Base-by-base conservation (phyloP, 2,113 vertebrate species). In the Aplodontia rufa region DNA sequence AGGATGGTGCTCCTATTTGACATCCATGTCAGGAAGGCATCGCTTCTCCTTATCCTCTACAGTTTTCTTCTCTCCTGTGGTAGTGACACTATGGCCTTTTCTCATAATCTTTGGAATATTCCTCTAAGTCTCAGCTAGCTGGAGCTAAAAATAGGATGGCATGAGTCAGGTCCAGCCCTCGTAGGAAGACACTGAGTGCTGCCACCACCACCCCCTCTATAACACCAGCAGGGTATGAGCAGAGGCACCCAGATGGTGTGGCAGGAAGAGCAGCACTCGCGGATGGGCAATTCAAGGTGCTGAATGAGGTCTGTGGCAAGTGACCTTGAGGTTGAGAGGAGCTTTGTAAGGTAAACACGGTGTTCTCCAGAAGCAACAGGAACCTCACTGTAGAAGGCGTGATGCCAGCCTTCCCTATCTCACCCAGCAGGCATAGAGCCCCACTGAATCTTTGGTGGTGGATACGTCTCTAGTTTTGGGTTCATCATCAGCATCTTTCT, bases 401-500 rank as follows among this genome's bases (percentile, higher is more conserved):
- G 37, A 32, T n/a, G 35, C 68, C 82, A 87, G 42, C 75, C 88
- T 99, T 99, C 98, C 98, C 98, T 98, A 98, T 99, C 94, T 98
- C 98, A 47, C 98, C 98, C 98, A 98, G 98, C 98, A 99, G 97
- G 98, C 97, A 99, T 98, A 98, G 99, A 99, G 47, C 98, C 98
- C 86, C 98, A 98, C 96, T 99, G 98, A 97, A 98, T 99, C 97
- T 99, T 99, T 97, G 99, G 97, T 96, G 98, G 99, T 93, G 99
- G 98, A 98, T 98, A 98, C 98, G 98, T 42, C 98, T 99, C 98
- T 99, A 99, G 98, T 99, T 99, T 98, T 99, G 98, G 94, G 98
- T 98, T 99, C 98, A 96, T 99, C 98, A 93, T 98, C 98, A 95
- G 98, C 98, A 92, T 98, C 98, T 97, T 99, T 99, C 98, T 99